Evolutionary conservation across 2,888 invertebrate genomes (phyloP), one percentile per base, ranked within the genome.

Genomic region (Megaustenia siamemsis): DNA sequence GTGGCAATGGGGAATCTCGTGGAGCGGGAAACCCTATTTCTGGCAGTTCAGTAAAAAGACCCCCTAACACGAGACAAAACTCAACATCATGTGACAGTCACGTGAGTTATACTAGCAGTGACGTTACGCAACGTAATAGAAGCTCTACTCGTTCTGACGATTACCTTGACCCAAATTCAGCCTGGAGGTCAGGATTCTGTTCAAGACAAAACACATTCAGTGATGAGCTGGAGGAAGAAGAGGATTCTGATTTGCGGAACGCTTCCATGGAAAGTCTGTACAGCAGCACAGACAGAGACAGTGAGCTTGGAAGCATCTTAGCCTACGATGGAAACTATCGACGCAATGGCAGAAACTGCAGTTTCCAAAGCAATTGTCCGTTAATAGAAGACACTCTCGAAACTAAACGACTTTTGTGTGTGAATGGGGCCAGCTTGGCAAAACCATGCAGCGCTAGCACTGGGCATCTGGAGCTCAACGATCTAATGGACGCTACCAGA

Each of bases 1-100:
- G 49, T 10, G 49, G 32, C 24, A 60, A 35, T 43, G 60, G 38
- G 3, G 49, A 4, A 15, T 5, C 49, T 45, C 63, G 32, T 2
- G 8, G 18, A 15, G 63, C 38, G 2, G 78, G 76, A 28, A 69
- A 35, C 53, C 63, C 35, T 32, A 21, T 38, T 24, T n/a, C 18
- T 21, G 38, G 73, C n/a, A 38, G 66, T 5, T 10, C 66, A 40
- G 38, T 66, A 15, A 28, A 49, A 60, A 45, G 86, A 5, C 43
- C 81, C 0, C 53, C 69, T 45, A 63, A 83, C 12, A 66, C 86
- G 28, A 81, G 88, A 15, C 88, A 88, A 68, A 84, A 88, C 56
- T 88, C 88, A 4, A 82, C 89, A 10, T 88, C 88, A 4, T 88
- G 86, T 71, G 89, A 89, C 53, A 87, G 87, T 28, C 84, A 87